These are phyloP conservation scores for Marisa cornuarietis DNA, from an alignment of 1,140 invertebrate genomes.

Conservation along the genomic window DNA sequence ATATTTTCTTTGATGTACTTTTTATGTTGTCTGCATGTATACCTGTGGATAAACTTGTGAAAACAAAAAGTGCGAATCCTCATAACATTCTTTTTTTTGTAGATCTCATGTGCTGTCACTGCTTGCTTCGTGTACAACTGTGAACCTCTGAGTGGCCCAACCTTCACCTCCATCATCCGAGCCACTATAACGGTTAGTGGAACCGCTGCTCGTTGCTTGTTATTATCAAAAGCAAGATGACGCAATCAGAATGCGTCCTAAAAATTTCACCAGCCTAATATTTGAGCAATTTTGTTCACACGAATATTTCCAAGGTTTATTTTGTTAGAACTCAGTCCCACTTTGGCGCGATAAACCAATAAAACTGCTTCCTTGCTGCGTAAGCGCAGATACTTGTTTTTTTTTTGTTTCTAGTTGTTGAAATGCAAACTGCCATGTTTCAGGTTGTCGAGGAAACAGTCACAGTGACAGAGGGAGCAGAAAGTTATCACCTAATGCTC, in stretches of 20 bases:
- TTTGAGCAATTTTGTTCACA: too few relatives aligned
- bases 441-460: conserved; percentile 32
- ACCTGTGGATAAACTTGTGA: neutral
- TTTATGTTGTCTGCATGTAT: neutral
- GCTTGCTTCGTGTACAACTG: conserved; percentile 38
- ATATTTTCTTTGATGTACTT: neutral
- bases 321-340: too few relatives aligned
- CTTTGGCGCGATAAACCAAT: too few relatives aligned
- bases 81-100: conserved; percentile 15
- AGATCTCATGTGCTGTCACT: conserved; percentile 40
- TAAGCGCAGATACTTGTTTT: neutral
- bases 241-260: too few relatives aligned
- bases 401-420: too few relatives aligned
- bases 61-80: neutral
- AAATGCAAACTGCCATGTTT: neutral
- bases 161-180: conserved; percentile 16
- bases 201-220: too few relatives aligned
- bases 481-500: conserved; percentile 22
- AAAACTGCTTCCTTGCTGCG: neutral
- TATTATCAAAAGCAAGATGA: too few relatives aligned
- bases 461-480: conserved; percentile 35
- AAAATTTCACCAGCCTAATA: too few relatives aligned
- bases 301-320: too few relatives aligned
- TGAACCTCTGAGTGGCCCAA: conserved; percentile 31
- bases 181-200: too few relatives aligned